These are phyloP conservation scores for Conger conger DNA, from an alignment of 2,113 vertebrate species.

Conservation along the genomic window DNA sequence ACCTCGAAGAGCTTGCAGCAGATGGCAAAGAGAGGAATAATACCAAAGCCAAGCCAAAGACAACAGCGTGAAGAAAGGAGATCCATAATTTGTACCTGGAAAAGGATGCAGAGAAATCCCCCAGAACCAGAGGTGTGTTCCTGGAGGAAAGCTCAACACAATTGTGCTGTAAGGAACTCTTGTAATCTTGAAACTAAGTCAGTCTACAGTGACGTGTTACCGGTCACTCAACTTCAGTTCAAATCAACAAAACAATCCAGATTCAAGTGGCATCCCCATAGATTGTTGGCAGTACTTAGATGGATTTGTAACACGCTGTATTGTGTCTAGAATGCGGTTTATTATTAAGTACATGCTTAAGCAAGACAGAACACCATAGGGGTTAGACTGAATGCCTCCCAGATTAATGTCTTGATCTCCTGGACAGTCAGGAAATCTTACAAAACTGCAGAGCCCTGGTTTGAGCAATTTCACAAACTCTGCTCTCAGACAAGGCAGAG, in stretches of 20 bases:
- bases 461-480: not conserved
- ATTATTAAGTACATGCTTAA: not conserved
- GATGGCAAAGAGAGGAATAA: slow-evolving; percentile 4
- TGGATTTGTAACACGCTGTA: not conserved
- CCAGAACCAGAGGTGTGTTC: slow-evolving; percentile 14
- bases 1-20: not conserved
- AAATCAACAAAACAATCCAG: not conserved
- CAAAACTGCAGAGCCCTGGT: not conserved
- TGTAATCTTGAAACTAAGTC: too few relatives aligned
- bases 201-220: slow-evolving; percentile 11
- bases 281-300: not conserved
- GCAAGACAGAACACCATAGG: not conserved
- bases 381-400: not conserved
- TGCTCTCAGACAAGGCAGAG: not conserved
- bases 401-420: not conserved
- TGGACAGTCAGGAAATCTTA: not conserved
- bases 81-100: slow-evolving; percentile 12
- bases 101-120: not conserved
- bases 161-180: slow-evolving; percentile 14
- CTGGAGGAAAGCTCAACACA: not conserved
- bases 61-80: not conserved
- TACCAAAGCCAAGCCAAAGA: not conserved
- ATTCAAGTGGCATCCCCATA: not conserved
- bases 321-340: not conserved
- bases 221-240: not conserved